Conservation (phyloP, 2,888 invertebrate species). For the Drosophila basisetae region DNA sequence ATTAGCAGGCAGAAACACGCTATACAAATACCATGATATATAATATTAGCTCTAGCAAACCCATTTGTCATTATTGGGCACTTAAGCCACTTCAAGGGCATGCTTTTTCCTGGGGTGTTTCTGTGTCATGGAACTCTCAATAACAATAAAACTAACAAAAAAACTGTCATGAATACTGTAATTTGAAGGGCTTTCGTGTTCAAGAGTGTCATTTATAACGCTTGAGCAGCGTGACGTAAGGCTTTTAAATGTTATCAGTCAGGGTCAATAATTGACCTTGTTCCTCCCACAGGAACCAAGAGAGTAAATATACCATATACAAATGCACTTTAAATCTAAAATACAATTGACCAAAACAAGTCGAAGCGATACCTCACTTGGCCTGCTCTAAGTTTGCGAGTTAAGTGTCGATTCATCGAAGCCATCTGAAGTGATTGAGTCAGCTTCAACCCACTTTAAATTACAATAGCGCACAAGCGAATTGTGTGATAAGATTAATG, state of each 20-base stretch:
- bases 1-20: neutral
- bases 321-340: neutral
- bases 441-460: conserved; percentile 21
- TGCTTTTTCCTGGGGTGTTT: neutral
- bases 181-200: conserved; percentile 38
- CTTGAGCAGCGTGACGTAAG: conserved; percentile 20
- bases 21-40: neutral
- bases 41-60: neutral
- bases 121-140: neutral
- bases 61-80: neutral
- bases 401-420: neutral
- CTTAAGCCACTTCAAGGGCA: neutral
- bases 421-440: conserved; percentile 14
- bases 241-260: neutral
- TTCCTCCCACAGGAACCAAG: neutral
- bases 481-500: conserved; percentile 24
- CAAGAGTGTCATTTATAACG: conserved; percentile 10
- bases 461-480: conserved; percentile 30
- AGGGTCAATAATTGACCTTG: neutral
- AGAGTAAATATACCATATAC: conserved; percentile 1
- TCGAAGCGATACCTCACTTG: neutral
- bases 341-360: neutral
- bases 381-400: neutral
- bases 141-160: neutral
- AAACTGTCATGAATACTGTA: conserved; percentile 22